Percentiles rank a stretch among this genome's conserved stretches.
Evolutionary conservation across 2,797 vertebrate species (phyloP).

Genomic region (Pseudochromis fuscus): DNA sequence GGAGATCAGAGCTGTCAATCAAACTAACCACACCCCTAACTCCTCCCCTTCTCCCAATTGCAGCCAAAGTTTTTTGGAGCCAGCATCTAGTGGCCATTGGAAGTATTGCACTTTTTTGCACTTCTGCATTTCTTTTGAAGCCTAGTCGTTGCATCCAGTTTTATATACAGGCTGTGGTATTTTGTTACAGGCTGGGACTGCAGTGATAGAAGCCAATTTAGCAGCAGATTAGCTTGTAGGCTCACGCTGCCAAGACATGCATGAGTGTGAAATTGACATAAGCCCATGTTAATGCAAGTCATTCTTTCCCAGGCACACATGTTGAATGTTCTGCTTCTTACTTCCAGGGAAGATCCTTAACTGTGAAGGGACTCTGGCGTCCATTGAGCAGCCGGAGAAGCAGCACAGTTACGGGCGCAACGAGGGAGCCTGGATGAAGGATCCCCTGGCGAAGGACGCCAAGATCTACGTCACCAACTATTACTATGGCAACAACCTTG

Average conservation of each 20-base stretch:
- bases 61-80: too few species aligned
- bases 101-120: too few species aligned
- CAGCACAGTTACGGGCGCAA: slow-evolving; percentile 98
- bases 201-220: slow-evolving; percentile 5
- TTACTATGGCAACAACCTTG: slow-evolving; percentile 97
- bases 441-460: slow-evolving; percentile 90
- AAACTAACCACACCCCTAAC: too few species aligned
- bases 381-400: slow-evolving; percentile 89
- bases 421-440: slow-evolving; percentile 99
- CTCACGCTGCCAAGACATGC: slow-evolving; percentile 14
- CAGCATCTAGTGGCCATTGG: too few species aligned
- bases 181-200: slow-evolving; percentile 18
- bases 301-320: not conserved
- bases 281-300: slow-evolving; percentile 1
- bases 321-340: slow-evolving; percentile 33
- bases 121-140: too few species aligned
- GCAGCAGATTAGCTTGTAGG: slow-evolving; percentile 1
- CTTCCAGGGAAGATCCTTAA: slow-evolving; percentile 84
- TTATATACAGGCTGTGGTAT: too few species aligned
- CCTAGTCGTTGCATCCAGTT: too few species aligned
- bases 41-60: too few species aligned
- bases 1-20: too few species aligned
- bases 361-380: slow-evolving; percentile 94
- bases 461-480: slow-evolving; percentile 98
- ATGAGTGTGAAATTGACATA: slow-evolving; percentile 38